Percentiles rank a stretch among this genome's conserved stretches.
Conservation (phyloP, 2,113 vertebrate species). For the Siniperca knerii region DNA sequence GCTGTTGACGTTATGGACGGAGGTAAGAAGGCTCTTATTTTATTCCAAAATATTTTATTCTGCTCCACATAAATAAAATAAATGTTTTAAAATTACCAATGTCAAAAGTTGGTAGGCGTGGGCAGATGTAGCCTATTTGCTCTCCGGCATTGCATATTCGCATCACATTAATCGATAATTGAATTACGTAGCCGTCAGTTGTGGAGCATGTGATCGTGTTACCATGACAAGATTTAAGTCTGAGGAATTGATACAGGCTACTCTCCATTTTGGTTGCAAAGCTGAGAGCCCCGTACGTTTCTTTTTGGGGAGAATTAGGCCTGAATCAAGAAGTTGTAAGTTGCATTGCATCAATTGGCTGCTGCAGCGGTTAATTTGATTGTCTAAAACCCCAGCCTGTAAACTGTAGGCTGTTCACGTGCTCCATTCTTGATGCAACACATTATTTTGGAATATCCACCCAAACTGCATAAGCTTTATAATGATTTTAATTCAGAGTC, state of each 20-base stretch:
- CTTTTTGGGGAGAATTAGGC: slow-evolving; percentile 16
- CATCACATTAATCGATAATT: slow-evolving; percentile 78
- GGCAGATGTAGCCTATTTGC: slow-evolving; percentile 45
- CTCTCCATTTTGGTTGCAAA: slow-evolving; percentile 54
- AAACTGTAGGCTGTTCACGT: slow-evolving; percentile 52
- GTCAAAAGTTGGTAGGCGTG: slow-evolving; percentile 83
- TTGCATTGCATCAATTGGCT: slow-evolving; percentile 59
- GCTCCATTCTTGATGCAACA: slow-evolving; percentile 56
- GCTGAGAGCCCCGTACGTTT: background rate
- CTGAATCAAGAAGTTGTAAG: slow-evolving; percentile 65
- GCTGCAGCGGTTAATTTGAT: slow-evolving; percentile 41
- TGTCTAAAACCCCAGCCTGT: slow-evolving; percentile 15
- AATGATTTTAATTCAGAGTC: background rate
- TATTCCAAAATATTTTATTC: background rate
- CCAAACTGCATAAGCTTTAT: background rate
- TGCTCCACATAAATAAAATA: background rate
- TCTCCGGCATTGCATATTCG: slow-evolving; percentile 48
- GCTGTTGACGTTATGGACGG: slow-evolving; percentile 85
- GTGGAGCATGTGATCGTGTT: slow-evolving; percentile 77
- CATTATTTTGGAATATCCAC: slow-evolving; percentile 7
- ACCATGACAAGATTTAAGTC: slow-evolving; percentile 73
- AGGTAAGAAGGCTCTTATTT: slow-evolving; percentile 77
- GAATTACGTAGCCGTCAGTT: slow-evolving; percentile 76
- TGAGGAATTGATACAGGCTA: slow-evolving; percentile 46
- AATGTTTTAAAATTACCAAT: slow-evolving; percentile 40